Evolutionary conservation across 1,140 invertebrate species (phyloP).

Genomic region (Drosophila melanica): DNA sequence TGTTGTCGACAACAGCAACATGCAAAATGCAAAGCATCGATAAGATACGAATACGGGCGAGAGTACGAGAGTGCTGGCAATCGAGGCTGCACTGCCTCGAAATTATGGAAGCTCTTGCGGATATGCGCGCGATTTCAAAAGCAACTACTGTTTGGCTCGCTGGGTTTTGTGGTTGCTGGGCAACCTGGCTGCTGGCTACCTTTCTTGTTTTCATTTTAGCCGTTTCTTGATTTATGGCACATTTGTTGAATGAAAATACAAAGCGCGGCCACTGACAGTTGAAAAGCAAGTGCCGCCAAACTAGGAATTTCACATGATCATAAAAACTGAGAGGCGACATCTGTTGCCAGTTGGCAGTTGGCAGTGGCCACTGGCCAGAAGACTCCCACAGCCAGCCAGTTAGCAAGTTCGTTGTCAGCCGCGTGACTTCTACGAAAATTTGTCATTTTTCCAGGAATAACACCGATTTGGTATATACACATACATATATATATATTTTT

Average conservation of each 20-base stretch:
- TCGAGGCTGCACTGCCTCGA: slow-evolving; percentile 8
- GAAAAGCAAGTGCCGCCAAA: slow-evolving; percentile 70
- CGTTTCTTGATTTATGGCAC: slow-evolving; percentile 73
- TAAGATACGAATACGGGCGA: slow-evolving; percentile 62
- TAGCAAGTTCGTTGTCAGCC: neutral
- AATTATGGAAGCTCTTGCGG: slow-evolving; percentile 83
- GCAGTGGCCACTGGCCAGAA: neutral
- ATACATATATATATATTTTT: slow-evolving; percentile 5
- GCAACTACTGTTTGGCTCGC: slow-evolving; percentile 75
- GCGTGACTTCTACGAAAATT: slow-evolving; percentile 79
- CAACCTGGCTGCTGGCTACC: slow-evolving; percentile 10
- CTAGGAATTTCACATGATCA: slow-evolving; percentile 78
- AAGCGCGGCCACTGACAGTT: slow-evolving; percentile 75
- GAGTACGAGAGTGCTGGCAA: slow-evolving; percentile 1
- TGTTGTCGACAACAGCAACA: slow-evolving; percentile 73
- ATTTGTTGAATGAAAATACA: slow-evolving; percentile 73
- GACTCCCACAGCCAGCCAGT: neutral
- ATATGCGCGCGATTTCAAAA: slow-evolving; percentile 80
- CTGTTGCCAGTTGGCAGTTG: neutral
- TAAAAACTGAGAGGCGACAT: slow-evolving; percentile 35
- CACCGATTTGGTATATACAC: slow-evolving; percentile 13
- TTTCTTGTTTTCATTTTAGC: neutral
- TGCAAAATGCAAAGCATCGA: slow-evolving; percentile 83
- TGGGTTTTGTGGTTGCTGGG: neutral
- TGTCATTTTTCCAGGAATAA: slow-evolving; percentile 71